phyloP scores from a whole-genome alignment of 1,140 invertebrate species.

The Limonius californicus region DNA sequence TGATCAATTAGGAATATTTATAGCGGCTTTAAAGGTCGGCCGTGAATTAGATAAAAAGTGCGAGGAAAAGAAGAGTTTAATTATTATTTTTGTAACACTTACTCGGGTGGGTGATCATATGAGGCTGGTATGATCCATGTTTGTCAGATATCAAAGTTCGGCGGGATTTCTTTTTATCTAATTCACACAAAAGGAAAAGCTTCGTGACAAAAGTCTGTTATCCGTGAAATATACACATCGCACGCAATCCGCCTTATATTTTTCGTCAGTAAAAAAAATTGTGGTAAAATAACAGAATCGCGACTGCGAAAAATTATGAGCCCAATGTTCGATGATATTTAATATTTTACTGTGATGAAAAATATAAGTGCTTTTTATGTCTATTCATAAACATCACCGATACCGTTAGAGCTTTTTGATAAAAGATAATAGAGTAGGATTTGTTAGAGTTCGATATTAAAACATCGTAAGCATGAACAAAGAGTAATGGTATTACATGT shows the following conservation, averaged over 20 bases:
- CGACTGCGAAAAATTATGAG: neutral
- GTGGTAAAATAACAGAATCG: neutral
- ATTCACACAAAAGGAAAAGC: too few relatives aligned
- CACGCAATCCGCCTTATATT: neutral
- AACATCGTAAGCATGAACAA: neutral
- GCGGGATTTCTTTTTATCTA: too few relatives aligned
- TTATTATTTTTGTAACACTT: conserved; percentile 3
- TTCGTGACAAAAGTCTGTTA: neutral
- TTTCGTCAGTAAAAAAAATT: neutral
- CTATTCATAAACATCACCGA: conserved; percentile 2
- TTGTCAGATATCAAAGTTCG: neutral
- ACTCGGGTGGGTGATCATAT: neutral
- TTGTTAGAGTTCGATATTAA: conserved; percentile 4
- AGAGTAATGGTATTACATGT: too few relatives aligned
- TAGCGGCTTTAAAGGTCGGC: neutral
- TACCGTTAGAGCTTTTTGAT: conserved; percentile 10
- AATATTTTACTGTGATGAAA: neutral
- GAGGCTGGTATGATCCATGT: conserved; percentile 5
- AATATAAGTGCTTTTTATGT: neutral
- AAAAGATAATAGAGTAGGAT: conserved; percentile 1
- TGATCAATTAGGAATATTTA: conserved; percentile 4
- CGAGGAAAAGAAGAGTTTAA: neutral
- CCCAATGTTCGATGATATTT: neutral
- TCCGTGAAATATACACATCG: neutral
- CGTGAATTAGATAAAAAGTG: neutral